phyloP scores from a whole-genome alignment of 2,113 vertebrate genomes.

The Scomber japonicus region DNA sequence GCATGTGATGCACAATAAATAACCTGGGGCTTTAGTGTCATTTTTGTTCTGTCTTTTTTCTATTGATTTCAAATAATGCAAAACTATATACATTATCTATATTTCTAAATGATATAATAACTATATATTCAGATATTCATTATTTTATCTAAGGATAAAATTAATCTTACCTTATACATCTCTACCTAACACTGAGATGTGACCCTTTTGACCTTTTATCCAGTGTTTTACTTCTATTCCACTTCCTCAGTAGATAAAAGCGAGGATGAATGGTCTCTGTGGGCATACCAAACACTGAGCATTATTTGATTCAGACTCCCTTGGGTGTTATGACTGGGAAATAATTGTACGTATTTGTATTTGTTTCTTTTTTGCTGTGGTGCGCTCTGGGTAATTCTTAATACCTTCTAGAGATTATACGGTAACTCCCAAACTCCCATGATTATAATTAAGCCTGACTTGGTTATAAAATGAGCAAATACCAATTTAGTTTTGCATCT shows the following conservation, averaged over 20 bases:
- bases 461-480: conserved; percentile 84
- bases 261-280: conserved; percentile 75
- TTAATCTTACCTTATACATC: conserved; percentile 11
- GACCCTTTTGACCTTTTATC: conserved; percentile 71
- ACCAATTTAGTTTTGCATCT: conserved; percentile 82
- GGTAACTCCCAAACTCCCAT: conserved; percentile 85
- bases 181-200: conserved; percentile 41
- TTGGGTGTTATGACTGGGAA: conserved; percentile 79
- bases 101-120: conserved; percentile 14
- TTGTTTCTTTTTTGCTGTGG: conserved; percentile 79
- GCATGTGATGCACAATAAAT: not conserved
- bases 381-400: conserved; percentile 82
- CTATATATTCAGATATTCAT: conserved; percentile 10
- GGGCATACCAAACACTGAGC: conserved; percentile 74
- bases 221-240: conserved; percentile 52
- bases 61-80: not conserved
- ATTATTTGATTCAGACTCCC: conserved; percentile 79
- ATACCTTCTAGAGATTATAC: conserved; percentile 85
- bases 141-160: conserved; percentile 3
- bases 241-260: conserved; percentile 74
- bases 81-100: conserved; percentile 1
- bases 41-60: too few species aligned
- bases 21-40: not conserved
- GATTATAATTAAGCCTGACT: conserved; percentile 85
- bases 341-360: conserved; percentile 83